Percentiles rank a stretch among this genome's conserved stretches.
phyloP scores from a whole-genome alignment of 2,797 vertebrate species.

The Ficedula albicollis region DNA sequence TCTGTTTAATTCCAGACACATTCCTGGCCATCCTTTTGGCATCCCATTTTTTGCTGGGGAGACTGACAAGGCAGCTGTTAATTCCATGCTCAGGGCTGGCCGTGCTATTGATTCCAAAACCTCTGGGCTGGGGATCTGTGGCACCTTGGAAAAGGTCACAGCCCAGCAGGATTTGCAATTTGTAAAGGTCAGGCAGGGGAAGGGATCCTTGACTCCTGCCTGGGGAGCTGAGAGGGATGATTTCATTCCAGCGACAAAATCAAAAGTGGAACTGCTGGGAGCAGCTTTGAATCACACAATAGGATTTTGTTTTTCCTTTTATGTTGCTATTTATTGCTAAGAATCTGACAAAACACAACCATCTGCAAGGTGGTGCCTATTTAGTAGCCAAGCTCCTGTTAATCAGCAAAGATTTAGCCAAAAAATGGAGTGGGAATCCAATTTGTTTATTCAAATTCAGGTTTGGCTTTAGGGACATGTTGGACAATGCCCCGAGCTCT shows the following conservation, averaged over 20 bases:
- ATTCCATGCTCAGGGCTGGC: background rate
- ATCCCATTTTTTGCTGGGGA: background rate
- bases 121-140: background rate
- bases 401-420: background rate
- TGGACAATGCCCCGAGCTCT: background rate
- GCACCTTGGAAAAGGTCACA: background rate
- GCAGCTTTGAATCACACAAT: background rate
- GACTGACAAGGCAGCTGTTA: background rate
- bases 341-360: background rate
- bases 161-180: background rate
- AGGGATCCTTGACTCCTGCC: background rate
- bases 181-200: slow-evolving; percentile 4
- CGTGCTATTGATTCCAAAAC: background rate
- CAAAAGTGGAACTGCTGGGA: background rate
- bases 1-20: background rate
- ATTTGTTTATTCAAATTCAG: background rate
- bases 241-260: background rate
- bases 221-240: background rate
- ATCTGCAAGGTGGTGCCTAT: background rate
- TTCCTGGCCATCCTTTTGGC: background rate
- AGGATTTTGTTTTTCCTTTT: background rate
- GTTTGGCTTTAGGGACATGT: background rate
- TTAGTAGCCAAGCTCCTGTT: background rate
- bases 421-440: background rate
- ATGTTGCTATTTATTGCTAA: background rate